phyloP scores from a whole-genome alignment of 2,888 invertebrate species.

The Leptinotarsa rubiginosa region DNA sequence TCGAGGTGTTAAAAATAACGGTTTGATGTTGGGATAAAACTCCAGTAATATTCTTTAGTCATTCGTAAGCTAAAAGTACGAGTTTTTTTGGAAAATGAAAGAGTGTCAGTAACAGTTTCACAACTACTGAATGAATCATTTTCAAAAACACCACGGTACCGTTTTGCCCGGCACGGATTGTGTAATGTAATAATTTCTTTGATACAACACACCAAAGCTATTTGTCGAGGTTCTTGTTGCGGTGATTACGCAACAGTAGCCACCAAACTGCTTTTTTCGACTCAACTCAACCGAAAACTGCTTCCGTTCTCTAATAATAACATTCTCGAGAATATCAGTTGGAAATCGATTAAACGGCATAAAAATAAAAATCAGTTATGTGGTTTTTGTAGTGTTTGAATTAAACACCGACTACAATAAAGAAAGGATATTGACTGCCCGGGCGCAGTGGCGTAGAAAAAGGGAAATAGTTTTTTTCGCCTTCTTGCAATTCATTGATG shows the following conservation, averaged over 20 bases:
- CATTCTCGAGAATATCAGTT: slow-evolving; percentile 49
- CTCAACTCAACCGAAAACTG: slow-evolving; percentile 47
- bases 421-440: slow-evolving; percentile 43
- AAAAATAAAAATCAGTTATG: slow-evolving; percentile 48
- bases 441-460: slow-evolving; percentile 34
- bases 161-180: slow-evolving; percentile 8
- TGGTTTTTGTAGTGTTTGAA: slow-evolving; percentile 45
- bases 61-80: no score
- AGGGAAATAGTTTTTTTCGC: slow-evolving; percentile 7
- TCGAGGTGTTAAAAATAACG: no score
- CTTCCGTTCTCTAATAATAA: slow-evolving; percentile 48
- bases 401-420: slow-evolving; percentile 44
- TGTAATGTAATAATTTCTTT: slow-evolving; percentile 16
- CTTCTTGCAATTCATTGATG: slow-evolving; percentile 11
- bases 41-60: no score
- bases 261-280: slow-evolving; percentile 43
- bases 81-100: not conserved
- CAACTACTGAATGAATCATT: not conserved
- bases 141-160: slow-evolving; percentile 18
- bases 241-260: slow-evolving; percentile 43
- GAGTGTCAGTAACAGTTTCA: not conserved
- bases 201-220: slow-evolving; percentile 14
- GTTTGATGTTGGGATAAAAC: no score
- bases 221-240: slow-evolving; percentile 21
- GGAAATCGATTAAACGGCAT: slow-evolving; percentile 48